A percentile compares a stretch with the other conserved stretches of the same genome.
phyloP scores from a whole-genome alignment of 2,888 invertebrate species.

The Rugalucina vietnamica region DNA sequence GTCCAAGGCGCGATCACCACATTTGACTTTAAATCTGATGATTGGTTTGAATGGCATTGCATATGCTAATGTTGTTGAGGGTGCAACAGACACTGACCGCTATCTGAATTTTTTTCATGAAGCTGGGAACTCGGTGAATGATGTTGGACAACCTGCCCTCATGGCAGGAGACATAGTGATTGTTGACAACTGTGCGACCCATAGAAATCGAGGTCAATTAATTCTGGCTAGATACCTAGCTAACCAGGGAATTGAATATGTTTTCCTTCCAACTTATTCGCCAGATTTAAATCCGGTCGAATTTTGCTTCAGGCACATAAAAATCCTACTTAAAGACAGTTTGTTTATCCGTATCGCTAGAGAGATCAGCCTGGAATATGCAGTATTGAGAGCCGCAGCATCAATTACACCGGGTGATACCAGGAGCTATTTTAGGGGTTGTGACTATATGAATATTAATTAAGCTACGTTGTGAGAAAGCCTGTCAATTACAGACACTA shows the following conservation, averaged over 20 bases:
- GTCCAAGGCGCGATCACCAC: not conserved
- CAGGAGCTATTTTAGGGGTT: not conserved
- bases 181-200: not conserved
- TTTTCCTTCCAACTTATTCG: not conserved
- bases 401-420: not conserved
- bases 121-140: not conserved
- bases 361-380: not conserved
- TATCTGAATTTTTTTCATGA: not conserved
- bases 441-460: not conserved
- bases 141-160: not conserved
- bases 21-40: not conserved
- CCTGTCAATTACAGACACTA: too few species aligned
- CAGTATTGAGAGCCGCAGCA: not conserved
- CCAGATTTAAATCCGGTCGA: not conserved
- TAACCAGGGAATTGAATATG: not conserved
- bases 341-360: not conserved
- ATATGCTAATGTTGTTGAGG: not conserved
- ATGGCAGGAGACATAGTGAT: not conserved
- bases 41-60: not conserved
- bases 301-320: not conserved
- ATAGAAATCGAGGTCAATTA: not conserved
- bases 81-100: not conserved
- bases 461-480: too few species aligned
- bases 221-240: not conserved
- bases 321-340: not conserved